Conservation (phyloP, 2,888 invertebrate species). For the Hyppa rectilinea region DNA sequence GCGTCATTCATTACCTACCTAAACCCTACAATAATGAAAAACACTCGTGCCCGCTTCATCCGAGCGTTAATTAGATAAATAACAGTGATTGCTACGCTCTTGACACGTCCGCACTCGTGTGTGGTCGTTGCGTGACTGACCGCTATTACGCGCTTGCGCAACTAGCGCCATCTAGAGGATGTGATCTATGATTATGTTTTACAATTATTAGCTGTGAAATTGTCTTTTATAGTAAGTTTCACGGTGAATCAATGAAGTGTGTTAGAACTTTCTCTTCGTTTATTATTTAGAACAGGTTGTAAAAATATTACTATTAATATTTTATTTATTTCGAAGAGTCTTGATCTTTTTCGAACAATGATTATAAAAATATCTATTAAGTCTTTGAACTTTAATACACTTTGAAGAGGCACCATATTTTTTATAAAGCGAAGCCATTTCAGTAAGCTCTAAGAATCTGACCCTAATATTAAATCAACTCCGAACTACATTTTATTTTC, state of each 20-base stretch:
- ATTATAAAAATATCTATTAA: not conserved
- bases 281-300: slow-evolving; percentile 18
- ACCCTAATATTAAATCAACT: slow-evolving; percentile 49
- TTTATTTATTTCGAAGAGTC: slow-evolving; percentile 30
- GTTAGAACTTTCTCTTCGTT: slow-evolving; percentile 51
- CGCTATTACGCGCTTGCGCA: slow-evolving; percentile 75
- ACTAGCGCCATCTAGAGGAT: slow-evolving; percentile 74
- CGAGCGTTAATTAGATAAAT: slow-evolving; percentile 79
- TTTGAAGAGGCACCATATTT: not conserved
- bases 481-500: slow-evolving; percentile 74
- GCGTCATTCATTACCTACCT: slow-evolving; percentile 33
- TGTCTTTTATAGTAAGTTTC: slow-evolving; percentile 60
- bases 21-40: slow-evolving; percentile 59
- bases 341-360: not conserved
- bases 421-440: slow-evolving; percentile 30
- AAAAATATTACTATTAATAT: slow-evolving; percentile 16
- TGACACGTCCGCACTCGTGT: slow-evolving; percentile 79
- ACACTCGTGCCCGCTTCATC: slow-evolving; percentile 55
- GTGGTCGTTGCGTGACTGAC: slow-evolving; percentile 87
- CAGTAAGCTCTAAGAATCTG: slow-evolving; percentile 32
- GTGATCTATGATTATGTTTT: slow-evolving; percentile 71
- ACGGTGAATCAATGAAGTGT: slow-evolving; percentile 42
- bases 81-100: slow-evolving; percentile 74
- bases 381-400: not conserved
- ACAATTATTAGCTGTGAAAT: slow-evolving; percentile 67